Percentiles rank a stretch among this genome's conserved stretches.
Evolutionary conservation across 2,113 vertebrate genomes (phyloP).

Genomic region (Labeo catla): DNA sequence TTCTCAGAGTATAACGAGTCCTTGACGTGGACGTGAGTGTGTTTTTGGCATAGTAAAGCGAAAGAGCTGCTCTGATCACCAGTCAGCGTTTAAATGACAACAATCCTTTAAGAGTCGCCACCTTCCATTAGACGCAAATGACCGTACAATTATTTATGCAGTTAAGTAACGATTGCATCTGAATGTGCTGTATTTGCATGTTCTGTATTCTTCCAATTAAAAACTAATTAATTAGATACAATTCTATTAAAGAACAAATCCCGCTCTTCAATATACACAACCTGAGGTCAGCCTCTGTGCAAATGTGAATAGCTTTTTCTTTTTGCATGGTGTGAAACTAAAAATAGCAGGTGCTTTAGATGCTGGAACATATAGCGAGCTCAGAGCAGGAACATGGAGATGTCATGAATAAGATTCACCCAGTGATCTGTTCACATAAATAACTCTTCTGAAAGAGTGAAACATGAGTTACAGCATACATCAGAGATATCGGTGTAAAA

Average conservation of each 20-base stretch:
- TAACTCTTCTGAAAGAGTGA: not conserved
- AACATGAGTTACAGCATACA: not conserved
- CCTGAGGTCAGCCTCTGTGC: slow-evolving; percentile 72
- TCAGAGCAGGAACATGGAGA: not conserved
- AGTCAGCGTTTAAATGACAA: slow-evolving; percentile 54
- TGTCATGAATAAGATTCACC: not conserved
- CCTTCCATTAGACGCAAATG: slow-evolving; percentile 65
- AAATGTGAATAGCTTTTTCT: slow-evolving; percentile 70
- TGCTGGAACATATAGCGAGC: slow-evolving; percentile 2
- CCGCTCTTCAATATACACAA: slow-evolving; percentile 80
- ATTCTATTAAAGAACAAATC: slow-evolving; percentile 83
- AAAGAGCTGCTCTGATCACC: slow-evolving; percentile 3
- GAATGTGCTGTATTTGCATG: slow-evolving; percentile 78
- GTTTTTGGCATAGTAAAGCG: not conserved
- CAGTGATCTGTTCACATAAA: not conserved
- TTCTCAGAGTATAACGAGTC: not conserved
- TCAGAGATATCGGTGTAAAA: not conserved
- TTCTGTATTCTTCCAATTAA: slow-evolving; percentile 78
- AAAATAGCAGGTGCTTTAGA: slow-evolving; percentile 66
- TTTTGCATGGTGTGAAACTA: slow-evolving; percentile 61
- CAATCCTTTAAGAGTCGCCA: slow-evolving; percentile 49
- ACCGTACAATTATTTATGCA: slow-evolving; percentile 64
- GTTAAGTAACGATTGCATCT: slow-evolving; percentile 70
- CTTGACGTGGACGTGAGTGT: not conserved
- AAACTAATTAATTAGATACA: slow-evolving; percentile 84